These are phyloP conservation scores for Mus spicilegus DNA, from an alignment of 2,113 vertebrate genomes.

Conservation along the genomic window DNA sequence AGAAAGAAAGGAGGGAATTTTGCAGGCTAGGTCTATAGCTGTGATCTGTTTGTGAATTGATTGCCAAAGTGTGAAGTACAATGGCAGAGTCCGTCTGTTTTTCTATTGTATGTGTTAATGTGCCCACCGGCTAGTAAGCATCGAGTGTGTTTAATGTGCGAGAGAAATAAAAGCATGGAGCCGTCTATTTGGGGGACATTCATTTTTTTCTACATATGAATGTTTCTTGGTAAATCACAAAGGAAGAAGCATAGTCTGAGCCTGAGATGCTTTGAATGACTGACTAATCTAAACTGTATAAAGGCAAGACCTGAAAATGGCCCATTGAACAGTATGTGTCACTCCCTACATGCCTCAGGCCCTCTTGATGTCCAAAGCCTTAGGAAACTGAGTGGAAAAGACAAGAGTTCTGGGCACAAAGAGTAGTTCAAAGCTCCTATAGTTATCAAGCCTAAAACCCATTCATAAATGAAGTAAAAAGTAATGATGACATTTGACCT, in stretches of 20 bases:
- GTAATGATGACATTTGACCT: not conserved
- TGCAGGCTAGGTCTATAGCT: not conserved
- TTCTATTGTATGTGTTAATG: conserved; percentile 48
- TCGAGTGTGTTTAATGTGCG: conserved; percentile 25
- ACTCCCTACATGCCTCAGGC: not conserved
- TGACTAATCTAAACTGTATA: conserved; percentile 11
- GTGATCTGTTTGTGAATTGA: conserved; percentile 51
- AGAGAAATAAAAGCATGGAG: conserved; percentile 46
- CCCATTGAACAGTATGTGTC: not conserved
- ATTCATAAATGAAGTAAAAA: not conserved
- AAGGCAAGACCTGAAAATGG: not conserved
- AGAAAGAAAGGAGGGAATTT: conserved; percentile 29
- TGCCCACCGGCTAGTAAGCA: conserved; percentile 65
- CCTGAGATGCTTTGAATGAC: not conserved
- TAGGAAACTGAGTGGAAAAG: not conserved
- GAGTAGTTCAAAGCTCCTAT: not conserved
- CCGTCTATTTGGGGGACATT: not conserved
- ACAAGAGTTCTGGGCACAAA: not conserved
- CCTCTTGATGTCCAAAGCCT: not conserved
- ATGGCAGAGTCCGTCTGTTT: conserved; percentile 57
- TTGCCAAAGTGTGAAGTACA: conserved; percentile 27
- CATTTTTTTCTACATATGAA: not conserved
- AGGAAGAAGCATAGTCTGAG: not conserved
- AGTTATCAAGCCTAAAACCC: not conserved
- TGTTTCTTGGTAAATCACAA: not conserved